Percentiles rank a stretch among this genome's conserved stretches.
These are phyloP conservation scores for Drosophila ananassae DNA, from an alignment of 1,140 invertebrate genomes.

Conservation along the genomic window DNA sequence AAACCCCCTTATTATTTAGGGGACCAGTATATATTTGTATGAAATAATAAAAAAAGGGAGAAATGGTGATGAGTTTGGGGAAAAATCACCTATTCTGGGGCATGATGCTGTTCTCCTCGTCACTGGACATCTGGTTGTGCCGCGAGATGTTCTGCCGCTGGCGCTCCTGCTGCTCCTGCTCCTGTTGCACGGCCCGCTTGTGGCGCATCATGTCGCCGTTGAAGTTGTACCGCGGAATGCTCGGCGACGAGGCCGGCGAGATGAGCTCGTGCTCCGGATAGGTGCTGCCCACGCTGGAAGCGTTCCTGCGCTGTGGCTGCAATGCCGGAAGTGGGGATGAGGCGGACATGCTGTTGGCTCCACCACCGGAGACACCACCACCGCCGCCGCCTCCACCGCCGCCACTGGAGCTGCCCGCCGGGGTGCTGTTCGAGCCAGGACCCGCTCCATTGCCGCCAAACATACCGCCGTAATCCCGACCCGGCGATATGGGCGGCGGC, in stretches of 20 bases:
- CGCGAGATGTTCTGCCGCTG: constrained; percentile 72
- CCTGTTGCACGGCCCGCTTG: constrained; percentile 74
- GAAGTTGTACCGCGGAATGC: constrained; percentile 83
- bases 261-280: constrained; percentile 84
- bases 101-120: constrained; percentile 84
- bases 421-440: constrained; percentile 67
- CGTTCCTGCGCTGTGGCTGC: constrained; percentile 74
- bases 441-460: constrained; percentile 58
- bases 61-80: fast-evolving
- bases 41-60: neutral
- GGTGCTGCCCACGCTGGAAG: constrained; percentile 79
- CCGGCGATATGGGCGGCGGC: constrained; percentile 80
- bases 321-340: constrained; percentile 77
- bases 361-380: constrained; percentile 17
- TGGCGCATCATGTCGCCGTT: constrained; percentile 81
- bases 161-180: constrained; percentile 70
- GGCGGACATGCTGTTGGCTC: constrained; percentile 74
- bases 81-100: constrained; percentile 76
- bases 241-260: constrained; percentile 82
- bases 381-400: constrained; percentile 54
- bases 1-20: no score
- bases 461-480: constrained; percentile 78
- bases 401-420: constrained; percentile 74
- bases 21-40: neutral
- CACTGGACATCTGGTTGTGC: constrained; percentile 81